Evolutionary conservation across 2,797 vertebrate genomes (phyloP).

Genomic region (Microtus californicus): DNA sequence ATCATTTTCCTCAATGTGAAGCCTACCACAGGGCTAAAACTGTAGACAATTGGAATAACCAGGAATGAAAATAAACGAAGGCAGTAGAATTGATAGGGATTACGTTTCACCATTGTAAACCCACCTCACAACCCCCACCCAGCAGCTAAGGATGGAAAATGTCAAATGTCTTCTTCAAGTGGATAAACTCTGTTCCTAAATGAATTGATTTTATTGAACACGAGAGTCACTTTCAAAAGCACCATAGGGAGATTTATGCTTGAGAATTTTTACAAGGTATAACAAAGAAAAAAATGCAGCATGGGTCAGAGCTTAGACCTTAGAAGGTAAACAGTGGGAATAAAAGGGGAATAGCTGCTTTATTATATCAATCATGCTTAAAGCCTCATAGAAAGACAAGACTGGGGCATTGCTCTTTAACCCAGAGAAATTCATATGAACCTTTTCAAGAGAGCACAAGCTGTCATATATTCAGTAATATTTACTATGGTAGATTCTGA

Average conservation of each 20-base stretch:
- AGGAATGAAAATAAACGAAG: background rate
- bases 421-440: slow-evolving; percentile 30
- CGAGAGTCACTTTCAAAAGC: slow-evolving; percentile 48
- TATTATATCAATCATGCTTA: background rate
- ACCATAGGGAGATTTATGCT: background rate
- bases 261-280: slow-evolving; percentile 31
- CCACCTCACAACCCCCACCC: background rate
- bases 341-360: background rate
- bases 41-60: background rate
- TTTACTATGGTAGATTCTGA: background rate
- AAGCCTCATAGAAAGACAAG: slow-evolving; percentile 1
- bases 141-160: slow-evolving; percentile 3
- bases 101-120: background rate
- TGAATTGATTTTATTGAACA: slow-evolving; percentile 48
- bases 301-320: background rate
- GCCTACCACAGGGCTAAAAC: background rate
- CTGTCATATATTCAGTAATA: slow-evolving; percentile 37
- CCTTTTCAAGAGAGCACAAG: background rate
- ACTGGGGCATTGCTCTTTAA: background rate
- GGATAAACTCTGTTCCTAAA: slow-evolving; percentile 45
- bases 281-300: background rate
- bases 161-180: slow-evolving; percentile 43
- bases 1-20: slow-evolving; percentile 17
- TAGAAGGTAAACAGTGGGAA: slow-evolving; percentile 31
- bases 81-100: background rate